These are phyloP conservation scores for Entelurus aequoreus DNA, from an alignment of 2,113 vertebrate species.

Conservation along the genomic window DNA sequence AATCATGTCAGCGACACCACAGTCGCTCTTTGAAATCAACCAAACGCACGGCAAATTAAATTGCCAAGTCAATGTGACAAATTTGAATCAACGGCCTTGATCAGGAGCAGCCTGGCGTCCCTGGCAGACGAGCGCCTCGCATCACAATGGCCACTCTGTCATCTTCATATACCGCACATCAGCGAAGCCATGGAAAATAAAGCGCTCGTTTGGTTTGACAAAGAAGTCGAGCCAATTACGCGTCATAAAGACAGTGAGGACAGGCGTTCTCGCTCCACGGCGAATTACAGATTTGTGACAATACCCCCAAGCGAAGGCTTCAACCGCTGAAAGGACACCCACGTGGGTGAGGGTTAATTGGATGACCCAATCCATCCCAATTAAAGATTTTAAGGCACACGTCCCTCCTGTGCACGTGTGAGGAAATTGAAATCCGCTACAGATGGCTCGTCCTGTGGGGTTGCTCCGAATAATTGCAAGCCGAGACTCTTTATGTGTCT, in stretches of 20 bases:
- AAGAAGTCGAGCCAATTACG: slow-evolving; percentile 59
- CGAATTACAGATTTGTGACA: slow-evolving; percentile 64
- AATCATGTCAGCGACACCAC: slow-evolving; percentile 1
- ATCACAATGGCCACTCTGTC: slow-evolving; percentile 5
- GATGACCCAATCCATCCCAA: slow-evolving; percentile 76
- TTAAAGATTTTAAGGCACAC: slow-evolving; percentile 71
- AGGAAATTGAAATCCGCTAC: slow-evolving; percentile 69
- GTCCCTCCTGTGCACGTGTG: slow-evolving; percentile 48
- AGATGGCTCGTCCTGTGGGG: slow-evolving; percentile 63
- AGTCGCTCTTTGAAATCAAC: slow-evolving; percentile 16
- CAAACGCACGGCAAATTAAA: slow-evolving; percentile 7
- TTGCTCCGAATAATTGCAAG: slow-evolving; percentile 68
- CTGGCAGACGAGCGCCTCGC: slow-evolving; percentile 13
- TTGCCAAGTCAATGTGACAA: slow-evolving; percentile 7
- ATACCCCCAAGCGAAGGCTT: slow-evolving; percentile 66
- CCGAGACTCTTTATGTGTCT: slow-evolving; percentile 38
- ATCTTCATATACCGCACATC: slow-evolving; percentile 9
- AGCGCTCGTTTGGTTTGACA: slow-evolving; percentile 26
- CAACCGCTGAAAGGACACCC: slow-evolving; percentile 60
- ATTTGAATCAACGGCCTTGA: slow-evolving; percentile 14
- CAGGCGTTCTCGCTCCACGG: slow-evolving; percentile 53
- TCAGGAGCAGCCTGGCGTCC: neutral
- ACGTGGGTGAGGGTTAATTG: slow-evolving; percentile 73
- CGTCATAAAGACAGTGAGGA: slow-evolving; percentile 56
- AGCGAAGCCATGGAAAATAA: slow-evolving; percentile 4